Base-by-base conservation (phyloP, 2,888 invertebrate species). In the Stenolophus ochropezus region DNA sequence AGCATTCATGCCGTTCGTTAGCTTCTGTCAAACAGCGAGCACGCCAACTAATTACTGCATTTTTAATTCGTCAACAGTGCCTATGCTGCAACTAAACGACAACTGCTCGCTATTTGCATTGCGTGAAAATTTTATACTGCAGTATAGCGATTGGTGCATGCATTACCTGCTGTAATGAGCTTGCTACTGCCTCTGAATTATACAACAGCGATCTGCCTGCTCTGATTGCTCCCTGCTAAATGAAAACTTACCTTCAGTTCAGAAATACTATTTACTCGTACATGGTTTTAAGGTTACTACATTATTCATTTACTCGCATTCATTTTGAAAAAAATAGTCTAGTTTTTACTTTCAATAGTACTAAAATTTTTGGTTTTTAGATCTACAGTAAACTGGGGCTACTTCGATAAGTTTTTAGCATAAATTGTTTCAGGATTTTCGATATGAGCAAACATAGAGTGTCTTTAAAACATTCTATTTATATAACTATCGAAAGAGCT, bases 1-100 rank as follows among this genome's bases (percentile, higher is more conserved):
- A 51, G 16, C 18, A 51, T 51, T 51, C 18, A 51, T 14, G 14
- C 16, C 14, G 51, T 51, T 51, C 51, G 51, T 51, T 51, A 51
- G 61, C n/a, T 61, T 61, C 61, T 14, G 21, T 61, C 61, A 25
- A 25, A 25, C 25, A 23, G 21, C 14, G 58, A 61, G 8, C 74
- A 74, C 53, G 27, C 74, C 53, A 53, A 53, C 74, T 74, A 74
- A 74, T 74, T 51, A 74, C 53, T 74, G 49, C 74, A 74, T 74
- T 47, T 74, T 74, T 74, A 74, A 74, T 74, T 51, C 74, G 53
- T 53, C 51, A 74, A 51, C 51, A 74, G 49, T 53, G 23, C 27
- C 23, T 21, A 33, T 16, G 53, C 53, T 25, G 16, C 51, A 73
- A 51, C 73, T 49, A 73, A 73, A 73, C 49, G 53, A 74, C 74